Percentiles rank a stretch among this genome's conserved stretches.
Conservation (phyloP, 2,113 vertebrate genomes). For the Sorex fumeus region DNA sequence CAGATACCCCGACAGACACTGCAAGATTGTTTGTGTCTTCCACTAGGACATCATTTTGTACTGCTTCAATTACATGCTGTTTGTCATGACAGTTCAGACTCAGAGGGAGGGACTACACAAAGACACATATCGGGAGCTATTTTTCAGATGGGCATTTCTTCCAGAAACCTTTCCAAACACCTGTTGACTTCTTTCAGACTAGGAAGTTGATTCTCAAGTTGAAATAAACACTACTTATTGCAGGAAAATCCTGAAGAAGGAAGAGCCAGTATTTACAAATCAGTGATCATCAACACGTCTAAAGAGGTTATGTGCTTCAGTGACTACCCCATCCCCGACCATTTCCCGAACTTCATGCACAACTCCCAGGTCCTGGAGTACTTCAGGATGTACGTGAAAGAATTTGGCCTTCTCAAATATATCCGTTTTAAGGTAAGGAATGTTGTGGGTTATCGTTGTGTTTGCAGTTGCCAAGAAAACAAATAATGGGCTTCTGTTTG, state of each 20-base stretch:
- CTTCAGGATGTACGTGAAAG: constrained; percentile 91
- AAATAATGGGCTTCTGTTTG: not conserved
- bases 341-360: constrained; percentile 95
- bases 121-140: not conserved
- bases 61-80: too few relatives aligned
- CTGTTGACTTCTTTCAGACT: not conserved
- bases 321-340: constrained; percentile 93
- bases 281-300: constrained; percentile 94
- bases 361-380: constrained; percentile 92
- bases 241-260: constrained; percentile 91
- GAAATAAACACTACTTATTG: not conserved
- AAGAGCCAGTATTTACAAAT: constrained; percentile 92
- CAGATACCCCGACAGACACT: too few relatives aligned
- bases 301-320: constrained; percentile 98
- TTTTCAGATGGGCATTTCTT: constrained; percentile 1
- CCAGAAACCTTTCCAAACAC: constrained; percentile 38
- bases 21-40: too few relatives aligned
- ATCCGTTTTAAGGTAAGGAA: constrained; percentile 91
- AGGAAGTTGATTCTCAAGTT: not conserved
- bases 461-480: constrained; percentile 19
- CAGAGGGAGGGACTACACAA: not conserved
- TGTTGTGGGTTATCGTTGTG: not conserved
- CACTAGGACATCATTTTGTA: too few relatives aligned
- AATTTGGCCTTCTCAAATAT: constrained; percentile 91
- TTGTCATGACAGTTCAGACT: not conserved